Percentiles rank a stretch among this genome's conserved stretches.
Conservation (phyloP, 2,113 vertebrate genomes). For the Seriola quinqueradiata region DNA sequence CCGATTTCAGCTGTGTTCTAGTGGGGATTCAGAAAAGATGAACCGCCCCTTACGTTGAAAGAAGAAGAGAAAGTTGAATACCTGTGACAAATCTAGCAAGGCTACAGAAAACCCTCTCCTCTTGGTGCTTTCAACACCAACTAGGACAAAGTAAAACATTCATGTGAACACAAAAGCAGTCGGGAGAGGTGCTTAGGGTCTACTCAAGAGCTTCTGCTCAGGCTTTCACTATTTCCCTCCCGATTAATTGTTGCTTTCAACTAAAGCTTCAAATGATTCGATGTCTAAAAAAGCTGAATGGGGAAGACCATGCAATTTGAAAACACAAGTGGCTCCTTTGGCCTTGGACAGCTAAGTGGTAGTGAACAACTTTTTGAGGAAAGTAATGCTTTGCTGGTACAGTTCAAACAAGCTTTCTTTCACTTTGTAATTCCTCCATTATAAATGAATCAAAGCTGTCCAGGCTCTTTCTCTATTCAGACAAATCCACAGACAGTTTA, state of each 20-base stretch:
- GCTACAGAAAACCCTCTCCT: conserved; percentile 26
- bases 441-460: not conserved
- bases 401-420: conserved; percentile 17
- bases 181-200: conserved; percentile 27
- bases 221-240: conserved; percentile 26
- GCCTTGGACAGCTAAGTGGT: conserved; percentile 22
- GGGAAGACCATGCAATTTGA: conserved; percentile 12
- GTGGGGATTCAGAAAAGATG: conserved; percentile 12
- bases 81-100: conserved; percentile 39
- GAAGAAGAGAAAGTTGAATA: conserved; percentile 18
- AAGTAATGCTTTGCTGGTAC: conserved; percentile 19
- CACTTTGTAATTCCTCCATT: no score
- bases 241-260: conserved; percentile 59
- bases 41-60: conserved; percentile 16
- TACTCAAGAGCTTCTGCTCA: conserved; percentile 29
- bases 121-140: conserved; percentile 10
- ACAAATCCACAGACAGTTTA: not conserved
- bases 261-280: conserved; percentile 43
- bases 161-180: conserved; percentile 37
- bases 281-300: conserved; percentile 44
- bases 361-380: conserved; percentile 3
- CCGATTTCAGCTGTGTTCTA: conserved; percentile 15
- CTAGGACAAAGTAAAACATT: conserved; percentile 33
- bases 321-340: conserved; percentile 18
- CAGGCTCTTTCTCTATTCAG: not conserved